Percentiles rank a stretch among this genome's conserved stretches.
Evolutionary conservation across 2,888 invertebrate species (phyloP).

Genomic region (Tanaodytes sp.): DNA sequence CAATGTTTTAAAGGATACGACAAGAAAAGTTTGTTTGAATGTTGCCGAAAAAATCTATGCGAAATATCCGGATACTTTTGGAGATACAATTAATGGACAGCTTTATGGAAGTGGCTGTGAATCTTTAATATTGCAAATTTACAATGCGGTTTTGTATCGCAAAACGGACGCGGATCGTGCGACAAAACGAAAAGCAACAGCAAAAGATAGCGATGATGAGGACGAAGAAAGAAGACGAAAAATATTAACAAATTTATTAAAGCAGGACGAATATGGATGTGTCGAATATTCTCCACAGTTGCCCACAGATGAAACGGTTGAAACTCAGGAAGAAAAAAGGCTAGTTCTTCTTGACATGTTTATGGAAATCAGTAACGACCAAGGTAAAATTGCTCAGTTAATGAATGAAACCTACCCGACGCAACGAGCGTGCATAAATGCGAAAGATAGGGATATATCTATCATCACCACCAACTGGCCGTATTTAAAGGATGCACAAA

Average conservation of each 20-base stretch:
- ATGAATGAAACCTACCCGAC: too few species aligned
- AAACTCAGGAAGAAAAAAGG: constrained; percentile 22
- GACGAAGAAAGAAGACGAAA: constrained; percentile 2
- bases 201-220: constrained; percentile 14
- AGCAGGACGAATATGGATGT: constrained; percentile 40
- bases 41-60: constrained; percentile 24
- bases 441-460: too few species aligned
- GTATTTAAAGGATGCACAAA: too few species aligned
- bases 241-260: neutral
- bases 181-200: constrained; percentile 5
- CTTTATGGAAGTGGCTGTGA: constrained; percentile 28
- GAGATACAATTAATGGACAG: constrained; percentile 12
- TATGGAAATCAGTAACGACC: too few species aligned
- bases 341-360: too few species aligned
- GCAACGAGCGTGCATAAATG: too few species aligned
- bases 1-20: constrained; percentile 22
- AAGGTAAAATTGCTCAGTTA: too few species aligned
- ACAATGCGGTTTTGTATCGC: constrained; percentile 34
- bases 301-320: constrained; percentile 10
- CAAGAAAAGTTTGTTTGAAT: constrained; percentile 2
- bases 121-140: constrained; percentile 18
- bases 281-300: constrained; percentile 25
- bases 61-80: constrained; percentile 30
- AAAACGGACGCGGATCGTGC: neutral
- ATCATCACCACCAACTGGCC: too few species aligned